Evolutionary conservation across 2,113 vertebrate species (phyloP).

Genomic region (Rhinoderma darwinii): DNA sequence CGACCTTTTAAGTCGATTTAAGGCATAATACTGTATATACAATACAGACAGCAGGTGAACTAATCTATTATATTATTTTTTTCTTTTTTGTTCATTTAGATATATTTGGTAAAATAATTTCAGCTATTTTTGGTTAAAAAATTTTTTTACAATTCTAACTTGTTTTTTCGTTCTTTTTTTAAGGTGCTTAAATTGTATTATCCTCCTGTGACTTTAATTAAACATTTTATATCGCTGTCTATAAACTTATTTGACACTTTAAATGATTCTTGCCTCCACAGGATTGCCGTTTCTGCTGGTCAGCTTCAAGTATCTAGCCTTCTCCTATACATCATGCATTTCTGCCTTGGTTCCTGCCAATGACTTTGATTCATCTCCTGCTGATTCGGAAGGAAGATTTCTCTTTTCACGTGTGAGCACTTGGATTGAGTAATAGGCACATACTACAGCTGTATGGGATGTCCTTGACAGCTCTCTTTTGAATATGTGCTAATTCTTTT

Average conservation of each 20-base stretch:
- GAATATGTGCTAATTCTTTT: background rate
- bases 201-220: constrained; percentile 1
- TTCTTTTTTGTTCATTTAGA: background rate
- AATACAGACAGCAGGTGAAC: background rate
- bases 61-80: background rate
- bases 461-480: constrained; percentile 19
- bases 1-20: too few relatives aligned
- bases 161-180: background rate
- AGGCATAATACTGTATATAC: too few relatives aligned
- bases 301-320: constrained; percentile 24
- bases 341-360: constrained; percentile 24
- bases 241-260: constrained; percentile 10
- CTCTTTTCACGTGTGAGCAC: constrained; percentile 37
- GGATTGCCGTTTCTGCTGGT: constrained; percentile 20
- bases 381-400: constrained; percentile 20
- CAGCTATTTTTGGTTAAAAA: background rate
- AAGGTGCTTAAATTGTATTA: constrained; percentile 5
- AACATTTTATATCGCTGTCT: background rate
- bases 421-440: constrained; percentile 39
- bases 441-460: constrained; percentile 20
- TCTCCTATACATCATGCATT: constrained; percentile 18
- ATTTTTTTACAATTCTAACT: background rate
- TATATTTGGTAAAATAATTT: background rate
- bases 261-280: background rate
- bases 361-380: constrained; percentile 44